These are phyloP conservation scores for Ophion costatus DNA, from an alignment of 2,888 invertebrate genomes.

Conservation along the genomic window DNA sequence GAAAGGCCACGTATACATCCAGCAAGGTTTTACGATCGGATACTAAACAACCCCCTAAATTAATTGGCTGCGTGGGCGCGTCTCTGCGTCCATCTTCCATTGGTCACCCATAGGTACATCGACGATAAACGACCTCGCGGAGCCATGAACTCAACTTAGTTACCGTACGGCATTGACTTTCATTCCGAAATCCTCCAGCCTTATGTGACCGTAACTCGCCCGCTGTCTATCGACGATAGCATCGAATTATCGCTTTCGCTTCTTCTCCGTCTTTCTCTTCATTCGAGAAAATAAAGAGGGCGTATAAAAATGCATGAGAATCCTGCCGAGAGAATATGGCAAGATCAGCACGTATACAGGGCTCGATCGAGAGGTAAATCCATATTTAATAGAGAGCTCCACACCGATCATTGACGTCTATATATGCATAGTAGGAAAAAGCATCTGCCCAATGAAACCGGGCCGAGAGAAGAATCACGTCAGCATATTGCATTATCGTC, in stretches of 20 bases:
- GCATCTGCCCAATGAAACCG: conserved; percentile 1
- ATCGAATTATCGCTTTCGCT: neutral
- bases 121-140: conserved; percentile 13
- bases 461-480: conserved; percentile 65
- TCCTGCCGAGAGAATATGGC: neutral
- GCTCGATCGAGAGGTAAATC: conserved; percentile 71
- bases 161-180: conserved; percentile 10
- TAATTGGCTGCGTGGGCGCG: conserved; percentile 73
- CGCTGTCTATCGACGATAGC: neutral
- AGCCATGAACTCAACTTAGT: conserved; percentile 13
- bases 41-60: conserved; percentile 74
- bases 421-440: conserved; percentile 18
- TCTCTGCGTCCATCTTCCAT: conserved; percentile 38
- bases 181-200: neutral
- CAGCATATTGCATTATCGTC: conserved; percentile 81
- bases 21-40: conserved; percentile 73
- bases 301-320: conserved; percentile 18
- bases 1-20: conserved; percentile 17
- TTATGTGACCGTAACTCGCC: neutral
- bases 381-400: conserved; percentile 78
- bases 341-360: conserved; percentile 1
- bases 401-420: conserved; percentile 54
- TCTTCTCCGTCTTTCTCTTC: neutral
- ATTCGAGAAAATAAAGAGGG: conserved; percentile 1
- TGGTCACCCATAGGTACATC: conserved; percentile 1